A percentile compares a stretch with the other conserved stretches of the same genome.
These are phyloP conservation scores for Albula glossodonta DNA, from an alignment of 2,113 vertebrate genomes.

Conservation along the genomic window DNA sequence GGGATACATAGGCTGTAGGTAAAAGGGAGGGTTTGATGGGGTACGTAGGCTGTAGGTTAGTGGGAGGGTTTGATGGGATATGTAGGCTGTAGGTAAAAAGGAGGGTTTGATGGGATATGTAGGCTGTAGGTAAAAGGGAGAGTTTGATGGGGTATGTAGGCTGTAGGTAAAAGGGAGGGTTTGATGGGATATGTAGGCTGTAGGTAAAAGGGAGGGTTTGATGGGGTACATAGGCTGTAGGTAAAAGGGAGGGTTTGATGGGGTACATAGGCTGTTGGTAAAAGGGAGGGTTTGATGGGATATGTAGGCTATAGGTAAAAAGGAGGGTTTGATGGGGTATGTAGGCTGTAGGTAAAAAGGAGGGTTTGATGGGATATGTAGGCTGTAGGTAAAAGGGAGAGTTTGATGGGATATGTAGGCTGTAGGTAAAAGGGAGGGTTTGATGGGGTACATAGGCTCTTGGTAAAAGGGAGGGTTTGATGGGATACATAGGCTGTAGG, in stretches of 20 bases:
- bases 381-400: not conserved
- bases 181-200: not conserved
- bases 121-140: not conserved
- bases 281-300: too few species aligned
- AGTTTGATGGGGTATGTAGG: not conserved
- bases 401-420: not conserved
- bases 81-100: not conserved
- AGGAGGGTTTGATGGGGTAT: not conserved
- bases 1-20: not conserved
- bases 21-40: not conserved
- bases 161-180: not conserved
- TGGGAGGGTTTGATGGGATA: not conserved
- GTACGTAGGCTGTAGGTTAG: not conserved
- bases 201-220: not conserved
- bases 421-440: too few species aligned
- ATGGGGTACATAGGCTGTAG: not conserved
- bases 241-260: not conserved
- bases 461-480: too few species aligned
- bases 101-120: not conserved
- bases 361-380: too few species aligned
- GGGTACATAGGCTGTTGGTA: not conserved
- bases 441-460: too few species aligned
- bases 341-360: not conserved
- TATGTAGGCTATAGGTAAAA: not conserved
- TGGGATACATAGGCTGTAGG: too few species aligned